Conservation (phyloP, 2,888 invertebrate species). For the Agriotes lineatus region DNA sequence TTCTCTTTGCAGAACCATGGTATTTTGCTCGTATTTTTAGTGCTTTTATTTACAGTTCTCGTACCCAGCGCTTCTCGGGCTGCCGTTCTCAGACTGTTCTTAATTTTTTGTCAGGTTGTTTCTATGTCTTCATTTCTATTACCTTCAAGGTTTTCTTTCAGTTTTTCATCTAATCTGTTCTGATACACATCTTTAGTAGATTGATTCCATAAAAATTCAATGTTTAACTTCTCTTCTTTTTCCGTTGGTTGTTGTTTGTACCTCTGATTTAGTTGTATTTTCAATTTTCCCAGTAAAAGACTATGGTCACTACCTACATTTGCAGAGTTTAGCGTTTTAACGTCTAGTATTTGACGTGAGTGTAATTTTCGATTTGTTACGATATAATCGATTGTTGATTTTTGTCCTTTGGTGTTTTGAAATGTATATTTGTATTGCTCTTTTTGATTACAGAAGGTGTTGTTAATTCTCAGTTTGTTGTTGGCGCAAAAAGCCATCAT, state of each 20-base stretch:
- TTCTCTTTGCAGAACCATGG: background rate
- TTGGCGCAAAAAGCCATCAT: too few relatives aligned
- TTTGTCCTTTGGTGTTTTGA: background rate
- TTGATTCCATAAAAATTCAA: background rate
- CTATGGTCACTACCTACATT: background rate
- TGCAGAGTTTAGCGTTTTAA: background rate
- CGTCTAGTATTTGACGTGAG: too few relatives aligned
- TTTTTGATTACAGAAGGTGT: background rate
- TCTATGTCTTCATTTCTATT: background rate
- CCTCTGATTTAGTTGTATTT: background rate
- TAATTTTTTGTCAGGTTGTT: background rate
- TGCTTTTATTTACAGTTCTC: background rate
- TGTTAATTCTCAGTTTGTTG: too few relatives aligned
- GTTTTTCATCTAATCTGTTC: background rate
- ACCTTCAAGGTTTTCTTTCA: background rate
- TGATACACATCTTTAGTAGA: background rate
- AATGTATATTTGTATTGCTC: background rate
- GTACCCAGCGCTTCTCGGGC: background rate
- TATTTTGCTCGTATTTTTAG: background rate
- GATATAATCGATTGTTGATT: too few relatives aligned
- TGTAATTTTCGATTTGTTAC: background rate
- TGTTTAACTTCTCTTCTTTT: too few relatives aligned
- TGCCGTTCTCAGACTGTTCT: background rate
- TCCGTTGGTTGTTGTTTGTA: too few relatives aligned
- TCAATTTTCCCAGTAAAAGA: background rate